Evolutionary conservation across 2,113 vertebrate species (phyloP), one percentile per base, ranked within the genome.

Genomic region (Talpa occidentalis): DNA sequence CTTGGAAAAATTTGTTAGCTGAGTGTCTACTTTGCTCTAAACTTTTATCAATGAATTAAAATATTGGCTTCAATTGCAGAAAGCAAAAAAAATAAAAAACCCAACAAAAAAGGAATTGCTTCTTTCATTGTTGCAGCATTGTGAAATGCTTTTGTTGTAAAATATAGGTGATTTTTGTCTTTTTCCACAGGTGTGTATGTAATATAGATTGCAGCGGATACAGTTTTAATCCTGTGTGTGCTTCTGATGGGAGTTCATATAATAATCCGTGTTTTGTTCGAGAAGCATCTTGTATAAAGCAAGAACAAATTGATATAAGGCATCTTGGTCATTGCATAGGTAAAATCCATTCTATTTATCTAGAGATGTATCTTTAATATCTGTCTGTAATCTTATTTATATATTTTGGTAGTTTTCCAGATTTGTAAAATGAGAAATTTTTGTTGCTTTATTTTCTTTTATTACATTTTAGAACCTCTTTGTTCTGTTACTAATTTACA

Each of bases 201-300:
- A 99, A 99, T 97, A 99, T 99, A 97, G 99, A 99, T 98, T 99
- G 99, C 98, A 99, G 99, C 64, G 99, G 99, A n/a, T 99, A 99
- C 98, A 99, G 99, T 66, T 99, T 99, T 94, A 99, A 99, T 97
- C 99, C 99, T 0, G 99, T 99, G 2, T 99, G 99, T 82, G 99
- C 99, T 97, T 99, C 99, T 21, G 99, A 99, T 91, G 99, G 99
- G 49, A 99, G 98, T 98, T 99, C 99, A 78, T 99, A 99, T 98
- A 99, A 99, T 97, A 99, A 99, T 96, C 99, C 99, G 0, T 99
- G 99, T 97, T 98, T 99, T 98, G 99, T 99, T 85, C 97, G 99
- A 90, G 99, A 99, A 98, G 99, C 99, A 0, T 99, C 99, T 1
- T 99, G 99, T 96, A 98, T 99, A 98, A 99, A 99, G 96, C 99